A percentile compares a stretch with the other conserved stretches of the same genome.
These are phyloP conservation scores for Eudasyphora cyanicolor DNA, from an alignment of 2,888 invertebrate species.

Conservation along the genomic window DNA sequence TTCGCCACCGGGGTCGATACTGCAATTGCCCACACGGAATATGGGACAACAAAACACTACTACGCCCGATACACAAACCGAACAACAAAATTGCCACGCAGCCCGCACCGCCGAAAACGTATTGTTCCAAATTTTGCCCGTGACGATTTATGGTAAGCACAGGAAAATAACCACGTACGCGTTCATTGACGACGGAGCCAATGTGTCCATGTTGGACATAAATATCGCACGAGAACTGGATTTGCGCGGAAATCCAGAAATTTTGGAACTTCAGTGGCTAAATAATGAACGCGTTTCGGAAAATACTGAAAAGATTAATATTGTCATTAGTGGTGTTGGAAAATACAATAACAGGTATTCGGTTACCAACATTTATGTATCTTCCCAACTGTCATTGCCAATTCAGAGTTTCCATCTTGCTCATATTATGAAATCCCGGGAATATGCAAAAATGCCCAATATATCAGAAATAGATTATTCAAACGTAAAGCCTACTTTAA, in stretches of 20 bases:
- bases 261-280: slow-evolving; percentile 34
- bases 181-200: slow-evolving; percentile 36
- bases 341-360: slow-evolving; percentile 8
- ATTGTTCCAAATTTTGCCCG: slow-evolving; percentile 38
- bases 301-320: slow-evolving; percentile 11
- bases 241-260: slow-evolving; percentile 14
- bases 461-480: slow-evolving; percentile 1
- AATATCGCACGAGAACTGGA: slow-evolving; percentile 14
- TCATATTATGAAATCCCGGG: neutral
- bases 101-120: neutral
- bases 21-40: no score
- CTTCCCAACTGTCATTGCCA: slow-evolving; percentile 35
- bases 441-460: neutral
- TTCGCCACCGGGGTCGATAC: no score
- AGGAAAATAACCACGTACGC: slow-evolving; percentile 9
- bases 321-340: slow-evolving; percentile 23
- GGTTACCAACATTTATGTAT: slow-evolving; percentile 24
- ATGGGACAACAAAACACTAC: neutral
- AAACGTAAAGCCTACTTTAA: slow-evolving; percentile 42
- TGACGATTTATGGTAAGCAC: slow-evolving; percentile 12
- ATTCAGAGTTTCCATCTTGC: slow-evolving; percentile 28
- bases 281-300: slow-evolving; percentile 13
- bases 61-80: neutral
- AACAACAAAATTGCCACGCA: slow-evolving; percentile 36
- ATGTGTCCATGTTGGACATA: slow-evolving; percentile 15